phyloP scores from a whole-genome alignment of 2,888 invertebrate species.

The Coecobrya sp. region DNA sequence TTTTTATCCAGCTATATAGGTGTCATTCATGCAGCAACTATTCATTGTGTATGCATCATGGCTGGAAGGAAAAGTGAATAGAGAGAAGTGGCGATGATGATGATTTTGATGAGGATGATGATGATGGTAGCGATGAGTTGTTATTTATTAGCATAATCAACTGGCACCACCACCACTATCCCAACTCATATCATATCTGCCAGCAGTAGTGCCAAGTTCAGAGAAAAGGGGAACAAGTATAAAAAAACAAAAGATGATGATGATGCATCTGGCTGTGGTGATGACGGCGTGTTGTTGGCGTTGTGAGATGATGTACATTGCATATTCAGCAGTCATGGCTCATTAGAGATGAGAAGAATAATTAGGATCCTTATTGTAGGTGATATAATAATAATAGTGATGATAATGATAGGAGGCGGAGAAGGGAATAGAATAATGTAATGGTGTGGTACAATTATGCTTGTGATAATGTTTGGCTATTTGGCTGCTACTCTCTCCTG shows the following conservation, averaged over 20 bases:
- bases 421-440: neutral
- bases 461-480: no score
- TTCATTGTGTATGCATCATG: conserved; percentile 3
- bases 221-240: neutral
- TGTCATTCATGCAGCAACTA: neutral
- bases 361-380: conserved; percentile 28
- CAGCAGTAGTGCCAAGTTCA: neutral
- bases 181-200: neutral
- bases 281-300: neutral
- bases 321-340: conserved; percentile 46
- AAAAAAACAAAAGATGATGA: conserved; percentile 19
- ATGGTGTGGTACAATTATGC: neutral
- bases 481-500: neutral
- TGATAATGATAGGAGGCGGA: neutral
- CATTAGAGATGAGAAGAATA: conserved; percentile 48
- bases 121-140: neutral
- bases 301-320: conserved; percentile 6
- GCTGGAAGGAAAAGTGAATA: neutral
- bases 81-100: neutral
- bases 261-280: neutral
- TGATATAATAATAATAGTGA: conserved; percentile 8
- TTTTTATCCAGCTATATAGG: neutral
- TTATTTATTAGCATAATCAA: conserved; percentile 56
- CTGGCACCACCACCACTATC: neutral
- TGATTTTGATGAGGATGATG: neutral